Evolutionary conservation across 2,797 vertebrate genomes (phyloP).

Genomic region (Cyprinella venusta): DNA sequence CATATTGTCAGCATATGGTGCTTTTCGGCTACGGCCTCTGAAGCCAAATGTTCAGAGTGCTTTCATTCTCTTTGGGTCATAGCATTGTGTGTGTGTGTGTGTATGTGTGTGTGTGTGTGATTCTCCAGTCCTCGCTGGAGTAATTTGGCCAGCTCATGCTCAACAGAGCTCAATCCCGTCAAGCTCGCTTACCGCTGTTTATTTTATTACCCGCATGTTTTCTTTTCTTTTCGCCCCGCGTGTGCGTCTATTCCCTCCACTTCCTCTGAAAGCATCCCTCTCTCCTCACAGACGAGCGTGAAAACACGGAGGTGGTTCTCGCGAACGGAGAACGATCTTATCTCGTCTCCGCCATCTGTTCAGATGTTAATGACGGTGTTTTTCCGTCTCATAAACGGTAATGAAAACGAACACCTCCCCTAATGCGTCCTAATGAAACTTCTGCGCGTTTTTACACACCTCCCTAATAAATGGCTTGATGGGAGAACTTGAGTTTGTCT

Average conservation of each 20-base stretch:
- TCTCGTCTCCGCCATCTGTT: conserved; percentile 75
- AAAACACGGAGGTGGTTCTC: conserved; percentile 38
- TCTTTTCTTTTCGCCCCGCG: neutral
- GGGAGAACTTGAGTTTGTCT: conserved; percentile 21
- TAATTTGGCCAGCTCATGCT: conserved; percentile 34
- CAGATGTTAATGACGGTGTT: conserved; percentile 73
- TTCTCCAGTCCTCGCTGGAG: conserved; percentile 2
- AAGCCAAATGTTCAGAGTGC: conserved; percentile 45
- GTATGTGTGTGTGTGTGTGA: conserved; percentile 42
- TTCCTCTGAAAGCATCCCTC: conserved; percentile 12
- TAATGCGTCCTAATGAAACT: conserved; percentile 71
- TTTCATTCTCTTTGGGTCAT: conserved; percentile 37
- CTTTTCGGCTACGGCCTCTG: conserved; percentile 36
- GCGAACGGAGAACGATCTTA: conserved; percentile 40
- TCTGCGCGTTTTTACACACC: conserved; percentile 21
- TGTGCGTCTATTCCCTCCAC: neutral
- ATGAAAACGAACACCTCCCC: conserved; percentile 75
- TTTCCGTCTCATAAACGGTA: conserved; percentile 76
- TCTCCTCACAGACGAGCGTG: conserved; percentile 43
- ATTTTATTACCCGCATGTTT: conserved; percentile 42
- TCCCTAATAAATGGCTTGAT: conserved; percentile 61
- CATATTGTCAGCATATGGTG: conserved; percentile 55
- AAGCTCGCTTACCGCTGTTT: conserved; percentile 37
- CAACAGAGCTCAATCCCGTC: conserved; percentile 35
- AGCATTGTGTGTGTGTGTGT: conserved; percentile 29